Percentiles rank a stretch among this genome's conserved stretches.
These are phyloP conservation scores for Pantherophis alleghaniensis DNA, from an alignment of 2,797 vertebrate genomes.

Conservation along the genomic window DNA sequence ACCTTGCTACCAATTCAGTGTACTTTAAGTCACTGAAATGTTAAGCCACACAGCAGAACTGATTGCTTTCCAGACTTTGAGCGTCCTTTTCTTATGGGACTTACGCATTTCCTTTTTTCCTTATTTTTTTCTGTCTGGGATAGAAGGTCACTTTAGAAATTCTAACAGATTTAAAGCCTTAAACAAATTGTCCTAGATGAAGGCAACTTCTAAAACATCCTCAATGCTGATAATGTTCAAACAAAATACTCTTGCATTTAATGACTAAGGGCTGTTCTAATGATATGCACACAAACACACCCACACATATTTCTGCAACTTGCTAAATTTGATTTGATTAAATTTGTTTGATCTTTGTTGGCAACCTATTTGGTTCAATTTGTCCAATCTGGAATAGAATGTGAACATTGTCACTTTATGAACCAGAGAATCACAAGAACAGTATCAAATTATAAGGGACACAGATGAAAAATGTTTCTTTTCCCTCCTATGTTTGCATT, in stretches of 20 bases:
- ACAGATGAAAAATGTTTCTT: background rate
- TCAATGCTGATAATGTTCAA: background rate
- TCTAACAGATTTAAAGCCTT: slow-evolving; percentile 4
- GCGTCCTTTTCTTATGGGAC: background rate
- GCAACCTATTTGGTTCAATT: background rate
- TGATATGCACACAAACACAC: too few relatives aligned
- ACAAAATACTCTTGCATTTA: background rate
- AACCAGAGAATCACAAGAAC: background rate
- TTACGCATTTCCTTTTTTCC: background rate
- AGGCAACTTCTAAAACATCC: background rate
- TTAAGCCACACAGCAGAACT: background rate
- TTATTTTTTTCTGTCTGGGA: background rate
- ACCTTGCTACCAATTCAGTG: slow-evolving; percentile 32
- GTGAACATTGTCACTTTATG: background rate
- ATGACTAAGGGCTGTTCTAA: background rate
- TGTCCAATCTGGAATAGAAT: background rate
- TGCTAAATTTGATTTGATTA: background rate
- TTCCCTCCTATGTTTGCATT: background rate
- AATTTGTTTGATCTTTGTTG: background rate
- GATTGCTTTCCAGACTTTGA: background rate
- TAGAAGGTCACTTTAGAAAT: slow-evolving; percentile 1
- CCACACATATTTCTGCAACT: background rate
- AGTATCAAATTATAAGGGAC: background rate
- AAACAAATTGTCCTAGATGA: slow-evolving; percentile 12
- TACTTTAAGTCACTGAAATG: slow-evolving; percentile 3